These are phyloP conservation scores for Choloepus didactylus DNA, from an alignment of 2,797 vertebrate species.

Conservation along the genomic window DNA sequence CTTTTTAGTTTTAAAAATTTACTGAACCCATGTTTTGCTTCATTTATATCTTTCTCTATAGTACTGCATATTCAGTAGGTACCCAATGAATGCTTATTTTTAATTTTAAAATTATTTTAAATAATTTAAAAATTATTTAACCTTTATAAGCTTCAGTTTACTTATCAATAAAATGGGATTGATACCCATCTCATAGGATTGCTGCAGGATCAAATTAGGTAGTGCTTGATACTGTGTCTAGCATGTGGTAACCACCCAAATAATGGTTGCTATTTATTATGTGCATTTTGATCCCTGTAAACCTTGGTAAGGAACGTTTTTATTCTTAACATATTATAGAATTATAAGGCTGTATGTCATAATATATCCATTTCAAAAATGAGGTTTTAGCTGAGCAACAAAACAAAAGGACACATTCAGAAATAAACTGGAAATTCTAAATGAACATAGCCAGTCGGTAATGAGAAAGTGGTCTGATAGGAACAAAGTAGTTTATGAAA, in stretches of 20 bases:
- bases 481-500: not conserved
- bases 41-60: not conserved
- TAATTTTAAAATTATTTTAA: too few relatives aligned
- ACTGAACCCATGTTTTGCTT: slow-evolving; percentile 14
- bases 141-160: slow-evolving; percentile 8
- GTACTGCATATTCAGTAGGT: not conserved
- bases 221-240: not conserved
- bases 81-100: not conserved
- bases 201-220: not conserved
- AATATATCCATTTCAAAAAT: not conserved
- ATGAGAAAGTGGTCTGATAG: not conserved
- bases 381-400: not conserved
- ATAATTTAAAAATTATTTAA: not conserved
- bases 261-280: not conserved
- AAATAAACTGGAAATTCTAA: slow-evolving; percentile 14
- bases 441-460: not conserved
- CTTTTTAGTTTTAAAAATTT: not conserved
- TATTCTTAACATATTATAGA: not conserved
- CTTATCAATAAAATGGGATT: not conserved
- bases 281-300: not conserved
- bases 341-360: not conserved
- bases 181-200: not conserved
- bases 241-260: not conserved
- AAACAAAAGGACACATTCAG: slow-evolving; percentile 19
- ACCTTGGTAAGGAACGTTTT: not conserved